Base-by-base conservation (phyloP, 30 jellyfish, hydroid and myxozoan genomes). In the Aurelia coerulea region DNA sequence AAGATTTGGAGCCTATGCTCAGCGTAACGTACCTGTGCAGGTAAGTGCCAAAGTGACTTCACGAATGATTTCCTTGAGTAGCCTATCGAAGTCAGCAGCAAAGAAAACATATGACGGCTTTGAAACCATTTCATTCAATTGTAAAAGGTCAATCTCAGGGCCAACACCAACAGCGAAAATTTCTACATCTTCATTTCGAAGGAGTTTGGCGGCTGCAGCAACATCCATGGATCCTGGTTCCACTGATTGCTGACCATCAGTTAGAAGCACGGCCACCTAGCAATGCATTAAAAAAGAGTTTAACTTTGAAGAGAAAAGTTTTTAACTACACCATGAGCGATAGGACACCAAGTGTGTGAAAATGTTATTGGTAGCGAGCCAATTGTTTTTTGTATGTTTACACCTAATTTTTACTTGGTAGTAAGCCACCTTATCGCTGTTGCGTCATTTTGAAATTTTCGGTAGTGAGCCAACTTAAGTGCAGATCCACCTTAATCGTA, bases 171-270 rank as follows among this genome's bases (percentile, higher is more conserved):
- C 93, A 10, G 97, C 86, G 83, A 71, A 88, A 37, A 93, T 79
- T 53, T 93, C 98, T 32, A 88, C 90, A 11, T 97, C 98, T 10
- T 79, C 80, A 35, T 53, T 93, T 35, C 72, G 74, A 37, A 93
- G 90, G 8, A 62, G 80, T 74, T 74, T 88, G 19, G 96, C 95
- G 35, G 84, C 89, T 23, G 12, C 73, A 14, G 78, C 66, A 3
- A 94, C 89, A 50, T 88, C 98, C 63, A 71, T 62, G 15, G 81
- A 81, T 52, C 84, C 97, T 8, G 91, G 96, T 37, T 50, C 97
- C 29, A 74, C 72, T 10, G 96, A 56, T 74, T 93, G 98, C 58
- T 88, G 97, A 39, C 98, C 98, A 63, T 93, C 98, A 16, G 98
- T 88, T 50, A 93, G 85, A 34, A 93, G 92, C 8, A 93, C 84